Base-by-base conservation (phyloP, 2,888 invertebrate genomes). In the Trissolcus brochymenae region DNA sequence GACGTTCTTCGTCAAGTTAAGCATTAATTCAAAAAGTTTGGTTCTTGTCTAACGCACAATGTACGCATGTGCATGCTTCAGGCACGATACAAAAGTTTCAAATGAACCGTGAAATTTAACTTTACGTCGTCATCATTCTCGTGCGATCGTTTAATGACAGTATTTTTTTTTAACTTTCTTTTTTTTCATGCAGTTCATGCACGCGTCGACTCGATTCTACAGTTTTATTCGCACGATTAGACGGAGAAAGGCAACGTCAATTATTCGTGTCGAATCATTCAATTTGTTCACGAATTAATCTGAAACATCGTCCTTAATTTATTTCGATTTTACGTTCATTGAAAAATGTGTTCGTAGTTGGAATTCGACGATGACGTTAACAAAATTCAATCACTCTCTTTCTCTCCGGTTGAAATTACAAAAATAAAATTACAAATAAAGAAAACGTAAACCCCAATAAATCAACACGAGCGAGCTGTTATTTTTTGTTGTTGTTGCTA, bases 31-130 rank as follows among this genome's bases (percentile, higher is more conserved):
- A 76, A 79, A 82, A 84, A 82, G 80, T 82, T 83, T 74, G 78
- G 75, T 66, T 14, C 60, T 56, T 64, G 68, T 17, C 64, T n/a
- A 25, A 29, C 60, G 54, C 68, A 74, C 75, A 59, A 65, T 66
- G 64, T 78, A 80, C 51, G 51, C 19, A 51, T 51, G 75, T 62
- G 25, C 25, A 72, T 59, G 76, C 72, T 75, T 62, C 79, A 80
- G 82, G 74, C 81, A 76, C 75, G 80, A 46, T 14, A 82, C 77
- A 81, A 83, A 84, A 83, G 83, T 83, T 84, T 82, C 84, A 81
- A 85, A 85, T 82, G 83, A 83, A 85, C 81, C 86, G 82, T 86
- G 85, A 86, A 85, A 85, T 83, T 84, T 77, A 75, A 78, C 82
- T 76, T 75, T 73, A 68, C 79, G 72, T 76, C 72, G 61, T 40